These are phyloP conservation scores for Sipha maydis DNA, from an alignment of 2,888 invertebrate genomes.

Conservation along the genomic window DNA sequence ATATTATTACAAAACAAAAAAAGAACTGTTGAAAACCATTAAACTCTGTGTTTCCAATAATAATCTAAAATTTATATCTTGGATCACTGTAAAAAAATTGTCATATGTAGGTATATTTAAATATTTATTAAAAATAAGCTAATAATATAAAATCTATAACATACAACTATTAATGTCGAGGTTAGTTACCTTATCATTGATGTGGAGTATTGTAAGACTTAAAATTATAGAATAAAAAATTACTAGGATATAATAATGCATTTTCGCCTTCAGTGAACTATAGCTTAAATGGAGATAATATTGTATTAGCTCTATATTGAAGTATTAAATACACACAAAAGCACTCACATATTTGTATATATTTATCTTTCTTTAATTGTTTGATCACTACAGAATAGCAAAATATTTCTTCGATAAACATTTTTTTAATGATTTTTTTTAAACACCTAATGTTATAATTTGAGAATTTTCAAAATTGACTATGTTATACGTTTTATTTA, in stretches of 20 bases:
- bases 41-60: too few relatives aligned
- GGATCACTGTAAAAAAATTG: background rate
- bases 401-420: background rate
- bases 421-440: too few relatives aligned
- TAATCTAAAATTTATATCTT: too few relatives aligned
- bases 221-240: conserved; percentile 2
- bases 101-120: background rate
- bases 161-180: background rate
- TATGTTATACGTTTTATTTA: too few relatives aligned
- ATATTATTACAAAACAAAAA: background rate
- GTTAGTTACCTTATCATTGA: conserved; percentile 14
- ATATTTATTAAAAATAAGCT: background rate
- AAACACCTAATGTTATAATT: too few relatives aligned
- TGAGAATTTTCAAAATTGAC: too few relatives aligned
- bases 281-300: conserved; percentile 12
- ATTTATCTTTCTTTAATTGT: background rate
- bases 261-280: background rate
- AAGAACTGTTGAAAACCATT: too few relatives aligned
- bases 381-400: background rate
- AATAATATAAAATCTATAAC: background rate
- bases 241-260: conserved; percentile 27
- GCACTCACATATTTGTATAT: background rate
- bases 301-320: conserved; percentile 10
- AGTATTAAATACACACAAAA: background rate
- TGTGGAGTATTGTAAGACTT: background rate